Percentiles rank a stretch among this genome's conserved stretches.
These are phyloP conservation scores for Liasis olivaceus DNA, from an alignment of 2,797 vertebrate species.

Conservation along the genomic window DNA sequence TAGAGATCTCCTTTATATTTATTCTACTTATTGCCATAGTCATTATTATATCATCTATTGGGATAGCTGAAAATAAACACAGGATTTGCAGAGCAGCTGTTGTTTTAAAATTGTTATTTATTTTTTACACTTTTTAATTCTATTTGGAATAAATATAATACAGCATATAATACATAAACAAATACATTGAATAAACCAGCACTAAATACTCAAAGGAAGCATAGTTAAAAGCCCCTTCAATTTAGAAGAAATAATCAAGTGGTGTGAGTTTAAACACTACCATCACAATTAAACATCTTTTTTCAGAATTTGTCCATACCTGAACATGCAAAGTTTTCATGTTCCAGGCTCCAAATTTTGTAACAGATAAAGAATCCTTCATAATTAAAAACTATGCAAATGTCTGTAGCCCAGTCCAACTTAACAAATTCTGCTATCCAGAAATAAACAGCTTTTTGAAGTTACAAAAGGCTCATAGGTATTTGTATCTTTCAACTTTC, in stretches of 20 bases:
- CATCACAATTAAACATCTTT: not conserved
- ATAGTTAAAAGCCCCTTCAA: not conserved
- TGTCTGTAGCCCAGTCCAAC: not conserved
- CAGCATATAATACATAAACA: not conserved
- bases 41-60: slow-evolving; percentile 3
- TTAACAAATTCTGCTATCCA: not conserved
- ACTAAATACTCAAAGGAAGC: not conserved
- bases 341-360: not conserved
- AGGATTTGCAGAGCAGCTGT: slow-evolving; percentile 2
- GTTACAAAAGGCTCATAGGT: no score
- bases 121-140: not conserved
- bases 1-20: not conserved
- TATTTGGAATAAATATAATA: slow-evolving; percentile 7
- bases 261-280: not conserved
- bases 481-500: not conserved
- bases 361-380: not conserved
- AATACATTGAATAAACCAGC: not conserved
- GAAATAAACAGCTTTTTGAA: not conserved
- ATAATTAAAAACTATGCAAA: not conserved
- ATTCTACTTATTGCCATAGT: not conserved
- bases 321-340: not conserved
- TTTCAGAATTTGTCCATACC: not conserved
- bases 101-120: slow-evolving; percentile 8
- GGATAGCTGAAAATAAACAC: not conserved
- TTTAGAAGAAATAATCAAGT: not conserved